Base-by-base conservation (phyloP, 2,888 invertebrate species). In the Oscheius sp. region DNA sequence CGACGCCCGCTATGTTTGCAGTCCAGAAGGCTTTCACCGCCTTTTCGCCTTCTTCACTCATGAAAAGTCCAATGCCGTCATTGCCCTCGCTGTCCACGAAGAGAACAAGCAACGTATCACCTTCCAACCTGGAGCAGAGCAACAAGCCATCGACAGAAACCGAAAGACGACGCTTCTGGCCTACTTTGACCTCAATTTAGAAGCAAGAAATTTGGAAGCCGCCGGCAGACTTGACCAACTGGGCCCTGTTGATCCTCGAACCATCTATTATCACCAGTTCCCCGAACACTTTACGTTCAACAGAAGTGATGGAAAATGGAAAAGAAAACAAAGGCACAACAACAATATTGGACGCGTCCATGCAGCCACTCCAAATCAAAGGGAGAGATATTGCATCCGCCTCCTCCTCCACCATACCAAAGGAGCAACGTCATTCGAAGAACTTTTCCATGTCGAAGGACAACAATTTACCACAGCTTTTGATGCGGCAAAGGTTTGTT, bases 1-100 rank as follows among this genome's bases (percentile, higher is more conserved):
- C 3, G 76, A 78, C 29, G 59, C 72, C 2, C 46, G 79, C 13
- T 79, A 75, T 21, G 71, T 79, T 0, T 79, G 77, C 63, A 68
- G 77, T 16, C 77, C 79, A 2, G 79, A 79, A 52, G 76, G 75
- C 13, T 46, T 75, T 16, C 74, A 73, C n/a, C 76, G 69, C 21
- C 25, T 78, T 2, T 71, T 75, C 3, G 59, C 27, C 55, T 55
- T 41, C 21, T 7, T 9, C 9, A 21, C 23, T 1, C 41, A 69
- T 3, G 69, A 41, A 16, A 29, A 35, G 18, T 69, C 69, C 7
- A 23, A 69, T 27, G 58, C 41, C 18, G 45, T 69, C 29, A 35
- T 69, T 55, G 23, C 16, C 16, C 23, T 55, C 23, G 25, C 13
- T 6, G 55, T 55, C 3, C 55, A 55, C 13, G 55, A 55, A 25